A percentile compares a stretch with the other conserved stretches of the same genome.
Evolutionary conservation across 2,888 invertebrate genomes (phyloP).

Genomic region (Megaustenia siamemsis): DNA sequence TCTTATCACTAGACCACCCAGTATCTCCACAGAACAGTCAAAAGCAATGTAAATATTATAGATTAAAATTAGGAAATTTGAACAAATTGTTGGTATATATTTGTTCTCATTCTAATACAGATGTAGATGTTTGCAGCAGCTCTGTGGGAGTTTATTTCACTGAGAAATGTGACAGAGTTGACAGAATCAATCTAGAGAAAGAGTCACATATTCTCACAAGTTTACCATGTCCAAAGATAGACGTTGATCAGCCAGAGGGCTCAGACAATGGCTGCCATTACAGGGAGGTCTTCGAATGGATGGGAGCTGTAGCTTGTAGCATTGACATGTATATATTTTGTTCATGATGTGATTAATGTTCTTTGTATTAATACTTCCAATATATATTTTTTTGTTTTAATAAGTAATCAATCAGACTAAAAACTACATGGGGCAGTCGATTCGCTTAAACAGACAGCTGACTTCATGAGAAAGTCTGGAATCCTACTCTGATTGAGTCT

Average conservation of each 20-base stretch:
- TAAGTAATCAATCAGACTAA: too few species aligned
- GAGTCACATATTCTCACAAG: slow-evolving; percentile 59
- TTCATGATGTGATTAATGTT: too few species aligned
- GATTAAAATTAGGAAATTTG: too few species aligned
- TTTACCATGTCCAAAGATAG: slow-evolving; percentile 52
- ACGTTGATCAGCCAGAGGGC: slow-evolving; percentile 47
- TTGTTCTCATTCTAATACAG: slow-evolving; percentile 61
- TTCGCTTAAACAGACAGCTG: too few species aligned
- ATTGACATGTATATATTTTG: slow-evolving; percentile 46
- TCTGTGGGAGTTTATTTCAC: slow-evolving; percentile 71
- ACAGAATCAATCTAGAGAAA: slow-evolving; percentile 43
- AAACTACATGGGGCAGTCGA: too few species aligned
- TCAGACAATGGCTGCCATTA: slow-evolving; percentile 54
- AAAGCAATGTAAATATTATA: too few species aligned
- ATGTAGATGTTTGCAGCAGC: slow-evolving; percentile 68
- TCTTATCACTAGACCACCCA: too few species aligned
- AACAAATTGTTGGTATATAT: slow-evolving; percentile 5
- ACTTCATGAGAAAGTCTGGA: too few species aligned
- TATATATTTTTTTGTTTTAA: too few species aligned
- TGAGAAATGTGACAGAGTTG: slow-evolving; percentile 56
- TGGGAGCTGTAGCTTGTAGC: slow-evolving; percentile 72
- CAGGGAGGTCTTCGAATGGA: slow-evolving; percentile 73
- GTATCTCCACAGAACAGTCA: too few species aligned
- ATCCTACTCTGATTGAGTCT: too few species aligned
- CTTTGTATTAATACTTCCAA: too few species aligned